Conservation (phyloP, 2,888 invertebrate genomes). For the Drosophila mimetica region DNA sequence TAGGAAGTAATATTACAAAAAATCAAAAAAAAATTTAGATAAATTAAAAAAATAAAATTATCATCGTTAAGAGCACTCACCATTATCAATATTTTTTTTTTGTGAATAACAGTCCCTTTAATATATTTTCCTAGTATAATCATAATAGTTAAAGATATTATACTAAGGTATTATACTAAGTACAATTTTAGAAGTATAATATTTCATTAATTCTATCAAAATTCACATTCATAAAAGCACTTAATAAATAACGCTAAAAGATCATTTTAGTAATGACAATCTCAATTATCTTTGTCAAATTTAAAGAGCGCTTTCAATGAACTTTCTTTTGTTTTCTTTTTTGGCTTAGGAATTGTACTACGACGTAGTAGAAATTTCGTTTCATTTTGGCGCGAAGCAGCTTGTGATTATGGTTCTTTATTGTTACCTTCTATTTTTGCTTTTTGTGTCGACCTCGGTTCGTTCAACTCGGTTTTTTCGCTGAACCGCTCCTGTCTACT, state of each 20-base stretch:
- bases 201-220: too few relatives aligned
- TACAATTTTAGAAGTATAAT: too few relatives aligned
- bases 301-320: slow-evolving; percentile 11
- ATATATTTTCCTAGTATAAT: too few relatives aligned
- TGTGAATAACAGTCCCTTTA: too few relatives aligned
- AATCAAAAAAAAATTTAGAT: background rate
- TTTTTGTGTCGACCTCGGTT: slow-evolving; percentile 63
- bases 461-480: slow-evolving; percentile 64
- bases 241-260: background rate
- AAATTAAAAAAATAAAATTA: too few relatives aligned
- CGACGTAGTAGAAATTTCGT: slow-evolving; percentile 73
- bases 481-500: slow-evolving; percentile 81
- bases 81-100: too few relatives aligned
- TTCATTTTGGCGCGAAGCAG: slow-evolving; percentile 60
- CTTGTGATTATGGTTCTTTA: slow-evolving; percentile 20
- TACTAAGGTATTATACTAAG: too few relatives aligned
- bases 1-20: too few relatives aligned
- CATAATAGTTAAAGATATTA: too few relatives aligned
- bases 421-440: slow-evolving; percentile 5
- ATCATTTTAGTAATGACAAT: background rate
- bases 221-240: background rate
- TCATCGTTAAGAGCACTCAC: too few relatives aligned
- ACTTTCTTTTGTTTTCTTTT: slow-evolving; percentile 14
- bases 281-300: background rate
- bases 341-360: slow-evolving; percentile 62